A percentile compares a stretch with the other conserved stretches of the same genome.
Evolutionary conservation across 1,140 invertebrate species (phyloP).

Genomic region (Cardiocondyla obscurior): DNA sequence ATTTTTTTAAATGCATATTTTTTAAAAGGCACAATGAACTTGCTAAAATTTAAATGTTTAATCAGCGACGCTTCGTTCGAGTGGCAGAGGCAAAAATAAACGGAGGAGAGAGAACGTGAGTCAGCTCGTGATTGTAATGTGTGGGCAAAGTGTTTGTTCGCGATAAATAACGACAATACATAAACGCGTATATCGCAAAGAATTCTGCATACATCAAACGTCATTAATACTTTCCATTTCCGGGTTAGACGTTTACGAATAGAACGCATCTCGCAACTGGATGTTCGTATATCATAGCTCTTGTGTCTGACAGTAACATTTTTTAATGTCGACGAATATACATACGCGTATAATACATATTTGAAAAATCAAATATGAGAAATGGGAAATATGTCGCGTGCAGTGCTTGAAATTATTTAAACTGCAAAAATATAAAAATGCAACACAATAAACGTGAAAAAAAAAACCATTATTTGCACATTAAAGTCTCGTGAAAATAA

Average conservation of each 20-base stretch:
- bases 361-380: neutral
- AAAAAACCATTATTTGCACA: neutral
- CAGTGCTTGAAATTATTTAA: neutral
- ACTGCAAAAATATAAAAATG: neutral
- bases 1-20: too few species aligned
- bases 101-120: neutral
- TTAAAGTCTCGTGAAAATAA: neutral
- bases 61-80: slow-evolving; percentile 3
- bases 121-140: neutral
- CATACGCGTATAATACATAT: neutral
- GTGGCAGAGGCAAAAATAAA: neutral
- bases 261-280: neutral
- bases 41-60: slow-evolving; percentile 8
- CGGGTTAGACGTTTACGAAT: neutral
- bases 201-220: neutral
- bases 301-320: neutral
- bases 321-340: neutral
- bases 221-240: slow-evolving; percentile 13
- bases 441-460: neutral
- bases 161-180: slow-evolving; percentile 28
- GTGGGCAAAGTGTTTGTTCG: slow-evolving; percentile 1
- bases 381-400: neutral
- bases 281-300: slow-evolving; percentile 11
- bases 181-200: neutral
- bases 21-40: neutral